Conservation (phyloP, 2,888 invertebrate genomes). For the Phengaris alcon region DNA sequence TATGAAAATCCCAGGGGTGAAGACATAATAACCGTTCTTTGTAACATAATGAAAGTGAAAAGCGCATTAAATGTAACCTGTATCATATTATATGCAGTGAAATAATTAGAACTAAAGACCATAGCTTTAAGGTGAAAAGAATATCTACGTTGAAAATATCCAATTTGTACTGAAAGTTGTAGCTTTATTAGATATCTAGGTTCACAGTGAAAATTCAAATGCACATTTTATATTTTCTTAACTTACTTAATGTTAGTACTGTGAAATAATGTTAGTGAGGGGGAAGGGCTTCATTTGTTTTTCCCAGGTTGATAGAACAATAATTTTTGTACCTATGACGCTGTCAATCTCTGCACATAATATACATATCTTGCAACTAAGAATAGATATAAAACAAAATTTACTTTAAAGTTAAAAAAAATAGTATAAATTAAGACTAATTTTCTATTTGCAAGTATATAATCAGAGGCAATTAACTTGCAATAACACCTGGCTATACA, state of each 20-base stretch:
- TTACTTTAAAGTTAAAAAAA: too few species aligned
- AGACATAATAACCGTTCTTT: slow-evolving; percentile 21
- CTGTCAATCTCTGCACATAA: too few species aligned
- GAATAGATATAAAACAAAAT: too few species aligned
- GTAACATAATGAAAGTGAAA: slow-evolving; percentile 29
- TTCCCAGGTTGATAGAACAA: too few species aligned
- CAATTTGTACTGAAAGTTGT: neutral
- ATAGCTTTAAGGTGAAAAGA: neutral
- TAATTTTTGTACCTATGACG: too few species aligned
- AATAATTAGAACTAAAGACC: slow-evolving; percentile 27
- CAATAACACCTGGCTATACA: neutral
- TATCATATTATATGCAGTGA: neutral
- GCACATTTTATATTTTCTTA: neutral
- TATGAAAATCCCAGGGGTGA: slow-evolving; percentile 18
- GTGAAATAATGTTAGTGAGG: too few species aligned
- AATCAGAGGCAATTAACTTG: neutral
- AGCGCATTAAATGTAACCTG: slow-evolving; percentile 34
- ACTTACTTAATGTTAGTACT: too few species aligned
- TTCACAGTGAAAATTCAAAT: too few species aligned
- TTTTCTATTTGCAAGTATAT: neutral
- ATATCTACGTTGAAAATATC: neutral
- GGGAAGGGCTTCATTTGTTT: too few species aligned
- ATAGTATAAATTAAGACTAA: too few species aligned
- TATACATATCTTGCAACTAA: too few species aligned
- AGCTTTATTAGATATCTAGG: neutral